These are phyloP conservation scores for Chaunax sp. DNA, from an alignment of 2,797 vertebrate genomes.

Conservation along the genomic window DNA sequence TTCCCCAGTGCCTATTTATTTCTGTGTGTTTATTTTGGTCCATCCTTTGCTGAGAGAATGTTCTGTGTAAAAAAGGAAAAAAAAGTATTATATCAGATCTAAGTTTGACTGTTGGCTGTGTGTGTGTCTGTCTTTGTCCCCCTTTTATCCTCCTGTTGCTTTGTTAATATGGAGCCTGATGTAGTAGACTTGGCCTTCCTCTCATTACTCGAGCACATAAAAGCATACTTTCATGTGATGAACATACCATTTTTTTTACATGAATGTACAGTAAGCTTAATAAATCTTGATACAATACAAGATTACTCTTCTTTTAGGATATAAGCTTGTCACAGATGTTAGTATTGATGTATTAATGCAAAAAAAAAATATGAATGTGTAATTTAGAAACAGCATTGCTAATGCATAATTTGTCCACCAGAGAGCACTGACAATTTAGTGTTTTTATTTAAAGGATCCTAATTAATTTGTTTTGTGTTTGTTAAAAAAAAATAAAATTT, in stretches of 20 bases:
- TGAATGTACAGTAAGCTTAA: conserved; percentile 77
- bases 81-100: conserved; percentile 6
- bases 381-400: neutral
- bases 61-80: conserved; percentile 17
- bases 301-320: neutral
- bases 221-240: conserved; percentile 65
- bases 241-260: conserved; percentile 69
- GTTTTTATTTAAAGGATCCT: neutral
- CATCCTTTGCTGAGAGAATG: conserved; percentile 30
- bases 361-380: too few species aligned
- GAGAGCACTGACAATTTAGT: neutral
- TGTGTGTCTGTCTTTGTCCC: conserved; percentile 28
- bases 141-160: conserved; percentile 42
- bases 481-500: too few species aligned
- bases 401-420: conserved; percentile 12
- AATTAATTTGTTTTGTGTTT: too few species aligned
- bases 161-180: conserved; percentile 44
- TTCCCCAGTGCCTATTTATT: conserved; percentile 76
- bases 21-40: conserved; percentile 47
- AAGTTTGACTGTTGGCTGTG: conserved; percentile 34
- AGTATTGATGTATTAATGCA: neutral
- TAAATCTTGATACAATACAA: conserved; percentile 69
- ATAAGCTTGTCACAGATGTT: neutral
- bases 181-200: conserved; percentile 42
- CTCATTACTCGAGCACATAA: conserved; percentile 37